Evolutionary conservation across 2,113 vertebrate species (phyloP), one percentile per base, ranked within the genome.

Genomic region (Benitochromis conjunctus): DNA sequence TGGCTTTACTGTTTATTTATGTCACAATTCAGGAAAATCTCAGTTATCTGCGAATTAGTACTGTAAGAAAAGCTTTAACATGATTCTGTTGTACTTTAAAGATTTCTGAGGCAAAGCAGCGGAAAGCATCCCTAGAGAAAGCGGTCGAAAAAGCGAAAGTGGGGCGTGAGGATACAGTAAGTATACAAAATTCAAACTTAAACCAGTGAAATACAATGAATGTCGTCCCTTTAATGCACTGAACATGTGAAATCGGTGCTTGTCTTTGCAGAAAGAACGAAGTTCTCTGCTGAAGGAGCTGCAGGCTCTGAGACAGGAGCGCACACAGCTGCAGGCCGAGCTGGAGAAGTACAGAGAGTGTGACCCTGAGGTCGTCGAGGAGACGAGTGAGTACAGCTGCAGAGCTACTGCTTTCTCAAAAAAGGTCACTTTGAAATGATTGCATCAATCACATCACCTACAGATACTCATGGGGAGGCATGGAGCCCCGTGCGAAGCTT

Each of bases 291-390:
- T 92, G 85, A 93, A 97, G 90, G 97, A 99, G 86, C 94, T 98
- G 79, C 84, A 94, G 86, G 88, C 91, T 41, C 96, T 99, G 89
- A 97, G 86, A 81, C 91, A 97, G 69, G 94, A 97, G 88, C 96
- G 91, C 43, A 94, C 95, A 19, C 94, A 96, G 77, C 94, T 98
- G 11, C 96, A 95, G 89, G 84, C 96, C 10, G 97, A 99, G 88
- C 58, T 99, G 93, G 98, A 98, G 79, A 98, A 97, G 89, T 97
- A 98, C 92, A 96, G 94, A 91, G 98, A 99, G 80, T 99, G 98
- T 92, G 98, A 99, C 92, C 98, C 98, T 2, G 97, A 98, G 10
- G 96, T 99, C 3, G 55, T 99, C 9, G 95, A 98, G 92, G 97
- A 98, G 91, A 98, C 98, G 81, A 97, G 98, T 99, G 96, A 98